Evolutionary conservation across 2,797 vertebrate genomes (phyloP).

Genomic region (Nothura maculosa): DNA sequence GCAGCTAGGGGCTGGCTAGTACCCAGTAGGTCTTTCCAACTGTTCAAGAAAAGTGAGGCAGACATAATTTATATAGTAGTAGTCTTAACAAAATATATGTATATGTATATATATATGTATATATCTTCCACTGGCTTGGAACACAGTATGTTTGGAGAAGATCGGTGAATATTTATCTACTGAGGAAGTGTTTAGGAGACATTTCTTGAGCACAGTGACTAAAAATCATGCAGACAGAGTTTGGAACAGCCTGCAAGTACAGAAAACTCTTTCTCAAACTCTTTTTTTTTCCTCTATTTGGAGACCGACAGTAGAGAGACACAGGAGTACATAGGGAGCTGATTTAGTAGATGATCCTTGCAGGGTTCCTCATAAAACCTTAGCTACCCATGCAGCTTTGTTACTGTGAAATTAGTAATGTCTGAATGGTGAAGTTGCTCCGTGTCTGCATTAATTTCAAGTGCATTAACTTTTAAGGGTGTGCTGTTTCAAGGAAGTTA

Average conservation of each 20-base stretch:
- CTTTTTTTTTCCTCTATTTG: background rate
- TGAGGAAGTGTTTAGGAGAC: background rate
- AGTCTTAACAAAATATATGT: background rate
- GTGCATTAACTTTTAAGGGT: accelerated
- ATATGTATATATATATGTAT: too few relatives aligned
- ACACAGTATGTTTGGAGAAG: background rate
- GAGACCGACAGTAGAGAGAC: background rate
- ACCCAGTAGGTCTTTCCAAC: background rate
- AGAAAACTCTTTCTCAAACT: background rate
- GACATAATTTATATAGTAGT: background rate
- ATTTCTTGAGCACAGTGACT: background rate
- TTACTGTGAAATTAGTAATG: background rate
- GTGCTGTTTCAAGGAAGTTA: background rate
- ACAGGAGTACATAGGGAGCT: background rate
- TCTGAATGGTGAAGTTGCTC: background rate
- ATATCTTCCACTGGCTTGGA: too few relatives aligned
- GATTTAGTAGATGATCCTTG: background rate
- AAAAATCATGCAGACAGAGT: background rate
- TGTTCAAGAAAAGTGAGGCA: background rate
- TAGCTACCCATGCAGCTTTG: background rate
- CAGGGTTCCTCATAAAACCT: background rate
- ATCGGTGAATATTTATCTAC: background rate
- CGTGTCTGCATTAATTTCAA: background rate
- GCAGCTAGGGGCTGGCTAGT: background rate
- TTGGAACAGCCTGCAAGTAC: slow-evolving; percentile 1